Conservation (phyloP, 2,797 vertebrate species). For the Pantherophis vulpinus region DNA sequence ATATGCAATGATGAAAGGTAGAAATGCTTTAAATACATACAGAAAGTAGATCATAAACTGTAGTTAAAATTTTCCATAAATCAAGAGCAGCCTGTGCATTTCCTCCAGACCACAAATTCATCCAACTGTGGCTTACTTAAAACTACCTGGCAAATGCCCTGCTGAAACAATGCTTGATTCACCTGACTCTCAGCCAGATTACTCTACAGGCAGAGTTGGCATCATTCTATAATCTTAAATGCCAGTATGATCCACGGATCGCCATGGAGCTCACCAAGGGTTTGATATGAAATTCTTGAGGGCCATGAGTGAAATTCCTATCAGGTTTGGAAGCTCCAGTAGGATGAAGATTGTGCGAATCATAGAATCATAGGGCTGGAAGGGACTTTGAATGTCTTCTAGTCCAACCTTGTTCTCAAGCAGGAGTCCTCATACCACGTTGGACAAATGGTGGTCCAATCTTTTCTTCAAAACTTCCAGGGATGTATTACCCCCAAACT, state of each 20-base stretch:
- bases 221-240: not conserved
- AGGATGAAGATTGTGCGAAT: not conserved
- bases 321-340: not conserved
- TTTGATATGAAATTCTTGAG: not conserved
- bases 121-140: not conserved
- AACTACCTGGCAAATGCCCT: not conserved
- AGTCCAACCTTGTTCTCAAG: no score
- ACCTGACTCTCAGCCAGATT: not conserved
- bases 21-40: no score
- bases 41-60: no score
- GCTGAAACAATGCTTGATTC: not conserved
- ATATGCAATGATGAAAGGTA: no score
- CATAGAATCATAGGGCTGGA: no score
- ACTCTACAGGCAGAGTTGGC: not conserved
- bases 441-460: no score
- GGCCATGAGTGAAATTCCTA: not conserved
- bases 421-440: no score
- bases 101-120: not conserved
- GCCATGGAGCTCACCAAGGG: not conserved
- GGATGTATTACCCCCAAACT: no score
- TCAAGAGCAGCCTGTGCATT: not conserved
- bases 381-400: no score
- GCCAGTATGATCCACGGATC: not conserved
- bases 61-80: not conserved
- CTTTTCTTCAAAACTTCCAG: no score